Evolutionary conservation across 2,888 invertebrate genomes (phyloP).

Genomic region (Synergus japonicus): DNA sequence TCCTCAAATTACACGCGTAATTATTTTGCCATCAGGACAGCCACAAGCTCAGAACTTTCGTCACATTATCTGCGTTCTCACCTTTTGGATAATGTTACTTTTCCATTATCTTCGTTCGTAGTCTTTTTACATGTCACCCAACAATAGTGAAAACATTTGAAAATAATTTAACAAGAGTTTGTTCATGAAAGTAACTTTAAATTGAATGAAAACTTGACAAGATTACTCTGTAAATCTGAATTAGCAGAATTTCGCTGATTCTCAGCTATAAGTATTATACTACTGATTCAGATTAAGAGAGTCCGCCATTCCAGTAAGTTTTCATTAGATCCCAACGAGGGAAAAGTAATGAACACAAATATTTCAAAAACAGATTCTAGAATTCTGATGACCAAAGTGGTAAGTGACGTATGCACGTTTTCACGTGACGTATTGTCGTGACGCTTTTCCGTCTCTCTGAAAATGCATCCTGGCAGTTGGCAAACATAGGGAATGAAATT

Average conservation of each 20-base stretch:
- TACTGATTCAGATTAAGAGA: too few species aligned
- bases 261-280: too few species aligned
- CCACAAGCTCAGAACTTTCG: conserved; percentile 26
- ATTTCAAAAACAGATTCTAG: conserved; percentile 55
- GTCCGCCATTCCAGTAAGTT: neutral
- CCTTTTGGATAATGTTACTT: conserved; percentile 32
- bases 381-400: conserved; percentile 54
- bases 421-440: conserved; percentile 45
- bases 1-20: conserved; percentile 6
- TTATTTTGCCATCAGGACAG: conserved; percentile 18
- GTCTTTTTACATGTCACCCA: neutral
- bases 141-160: neutral
- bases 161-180: neutral
- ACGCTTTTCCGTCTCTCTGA: conserved; percentile 32
- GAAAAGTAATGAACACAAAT: conserved; percentile 8
- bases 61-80: conserved; percentile 14
- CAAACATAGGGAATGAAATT: conserved; percentile 47
- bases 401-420: conserved; percentile 46
- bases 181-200: neutral
- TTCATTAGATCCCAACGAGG: neutral
- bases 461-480: conserved; percentile 49
- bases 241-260: too few species aligned
- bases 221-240: too few species aligned
- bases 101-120: conserved; percentile 8
- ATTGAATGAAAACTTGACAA: neutral